Evolutionary conservation across 2,797 vertebrate species (phyloP), one percentile per base, ranked within the genome.

Genomic region (Nothura maculosa): DNA sequence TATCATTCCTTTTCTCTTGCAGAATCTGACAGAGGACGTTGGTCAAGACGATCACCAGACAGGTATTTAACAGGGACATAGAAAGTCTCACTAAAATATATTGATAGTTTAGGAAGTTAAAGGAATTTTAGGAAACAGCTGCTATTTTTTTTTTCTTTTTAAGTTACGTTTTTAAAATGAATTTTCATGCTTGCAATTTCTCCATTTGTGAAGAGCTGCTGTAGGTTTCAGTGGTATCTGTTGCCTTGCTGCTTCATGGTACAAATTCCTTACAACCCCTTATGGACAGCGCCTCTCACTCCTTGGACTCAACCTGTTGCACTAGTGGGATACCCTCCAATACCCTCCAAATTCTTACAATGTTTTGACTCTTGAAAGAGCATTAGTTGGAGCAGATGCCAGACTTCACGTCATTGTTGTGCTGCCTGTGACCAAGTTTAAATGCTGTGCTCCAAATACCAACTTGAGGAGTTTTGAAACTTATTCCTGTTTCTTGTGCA

Each of bases 21-120:
- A 99, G 99, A 99, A 99, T 97, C 98, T 99, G 98, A 99, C 99
- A 63, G 99, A 99, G 98, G 99, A 99, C 98, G 97, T 98, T 98
- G 98, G 98, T 97, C 99, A 99, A 98, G 99, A 99, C 97, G 98
- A 98, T 98, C 99, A 98, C 96, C 98, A 99, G 94, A 98, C 99
- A 99, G 99, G 99, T 99, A 98, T 93, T 96, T 91, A 86, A 90
- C 80, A 87, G 76, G 32, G 85, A 54, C 72, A 34, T 61, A 77
- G 21, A 52, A 42, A 72, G 25, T 85, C 12, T 77, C 6, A 85
- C 12, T 85, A 42, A 60, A 18, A 9, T 34, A 38, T 6, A 36
- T 14, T 85, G 19, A 3, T 9, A 13, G 43, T 79, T 79, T 80
- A 75, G 57, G 89, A 64, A 22, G 14, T 34, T 83, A 36, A 89